These are phyloP conservation scores for Cydia amplana DNA, from an alignment of 1,140 invertebrate species.

Conservation along the genomic window DNA sequence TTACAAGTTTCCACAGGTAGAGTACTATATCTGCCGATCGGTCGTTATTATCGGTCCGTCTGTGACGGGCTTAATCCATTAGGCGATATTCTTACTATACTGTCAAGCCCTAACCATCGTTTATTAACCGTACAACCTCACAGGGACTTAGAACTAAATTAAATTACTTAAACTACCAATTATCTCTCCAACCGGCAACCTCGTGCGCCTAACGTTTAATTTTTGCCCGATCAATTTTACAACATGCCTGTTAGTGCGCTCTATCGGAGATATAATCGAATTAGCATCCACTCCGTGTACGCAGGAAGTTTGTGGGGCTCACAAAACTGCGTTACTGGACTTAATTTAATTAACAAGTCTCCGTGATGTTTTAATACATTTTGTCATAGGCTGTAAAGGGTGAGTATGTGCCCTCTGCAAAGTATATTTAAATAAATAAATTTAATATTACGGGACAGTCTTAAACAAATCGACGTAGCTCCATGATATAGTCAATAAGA, in stretches of 20 bases:
- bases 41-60: too few species aligned
- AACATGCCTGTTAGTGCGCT: background rate
- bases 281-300: slow-evolving; percentile 4
- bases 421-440: too few species aligned
- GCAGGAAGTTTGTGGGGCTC: background rate
- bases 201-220: background rate
- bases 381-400: background rate
- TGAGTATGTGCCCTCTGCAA: too few species aligned
- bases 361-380: background rate
- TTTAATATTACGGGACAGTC: too few species aligned
- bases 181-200: background rate
- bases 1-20: too few species aligned
- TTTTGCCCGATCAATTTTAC: background rate
- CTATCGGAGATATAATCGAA: slow-evolving; percentile 5
- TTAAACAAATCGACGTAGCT: too few species aligned
- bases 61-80: too few species aligned
- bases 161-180: slow-evolving; percentile 1
- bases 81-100: too few species aligned
- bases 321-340: slow-evolving; percentile 1
- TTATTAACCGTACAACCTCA: too few species aligned
- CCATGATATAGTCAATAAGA: too few species aligned
- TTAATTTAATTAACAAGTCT: background rate
- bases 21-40: too few species aligned
- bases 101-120: too few species aligned
- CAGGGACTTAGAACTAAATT: background rate